Conservation (phyloP, 2,113 vertebrate species). For the Aphelocoma coerulescens region DNA sequence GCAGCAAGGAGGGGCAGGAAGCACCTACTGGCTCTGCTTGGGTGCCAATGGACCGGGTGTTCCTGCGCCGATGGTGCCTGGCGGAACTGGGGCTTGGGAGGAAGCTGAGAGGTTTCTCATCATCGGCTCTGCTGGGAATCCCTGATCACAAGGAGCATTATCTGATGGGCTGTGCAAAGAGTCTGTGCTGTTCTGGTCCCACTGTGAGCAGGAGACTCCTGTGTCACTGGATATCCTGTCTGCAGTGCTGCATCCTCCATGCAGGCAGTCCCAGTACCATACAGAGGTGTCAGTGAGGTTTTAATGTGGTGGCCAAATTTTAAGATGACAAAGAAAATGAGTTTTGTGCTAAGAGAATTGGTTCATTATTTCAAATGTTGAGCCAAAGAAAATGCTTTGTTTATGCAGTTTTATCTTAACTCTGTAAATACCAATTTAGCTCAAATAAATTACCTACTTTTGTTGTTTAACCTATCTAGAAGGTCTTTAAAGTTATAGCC, state of each 20-base stretch:
- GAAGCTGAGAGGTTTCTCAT: not conserved
- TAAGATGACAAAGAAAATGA: not conserved
- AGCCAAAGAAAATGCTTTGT: not conserved
- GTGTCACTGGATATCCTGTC: not conserved
- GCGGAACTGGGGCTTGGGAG: not conserved
- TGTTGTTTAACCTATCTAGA: not conserved
- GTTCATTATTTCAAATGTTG: not conserved
- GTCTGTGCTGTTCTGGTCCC: not conserved
- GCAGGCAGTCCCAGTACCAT: rapidly evolving
- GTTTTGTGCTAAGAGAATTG: not conserved
- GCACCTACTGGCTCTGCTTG: not conserved
- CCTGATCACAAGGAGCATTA: not conserved
- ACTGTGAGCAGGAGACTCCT: not conserved
- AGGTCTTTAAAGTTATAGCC: not conserved
- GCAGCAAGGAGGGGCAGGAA: not conserved
- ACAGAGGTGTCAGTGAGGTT: not conserved
- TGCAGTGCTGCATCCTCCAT: rapidly evolving
- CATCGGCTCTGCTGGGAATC: not conserved
- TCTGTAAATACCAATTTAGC: not conserved
- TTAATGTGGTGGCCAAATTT: no score
- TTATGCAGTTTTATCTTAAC: not conserved
- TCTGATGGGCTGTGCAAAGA: not conserved
- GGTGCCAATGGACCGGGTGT: rapidly evolving
- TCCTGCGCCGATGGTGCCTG: not conserved
- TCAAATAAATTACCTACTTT: not conserved